Evolutionary conservation across 2,797 vertebrate genomes (phyloP), one percentile per base, ranked within the genome.

Genomic region (Anas bernieri): DNA sequence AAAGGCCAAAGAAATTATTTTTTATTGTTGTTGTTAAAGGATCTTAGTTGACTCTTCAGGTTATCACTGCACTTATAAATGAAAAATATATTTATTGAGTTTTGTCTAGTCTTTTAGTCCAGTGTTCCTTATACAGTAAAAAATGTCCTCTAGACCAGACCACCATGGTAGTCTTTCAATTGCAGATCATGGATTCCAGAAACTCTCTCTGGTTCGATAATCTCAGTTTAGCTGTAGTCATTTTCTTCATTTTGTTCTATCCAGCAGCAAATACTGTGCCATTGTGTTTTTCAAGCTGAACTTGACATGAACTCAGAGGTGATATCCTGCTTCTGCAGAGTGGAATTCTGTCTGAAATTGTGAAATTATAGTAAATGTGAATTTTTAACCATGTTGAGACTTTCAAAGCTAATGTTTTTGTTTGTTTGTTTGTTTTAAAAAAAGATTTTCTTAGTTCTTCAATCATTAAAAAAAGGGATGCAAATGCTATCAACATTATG

Each of bases 41-140:
- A 85, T 95, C 75, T 92, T 63, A 66, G 62, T 41, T 93, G 93
- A 74, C 81, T 81, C 66, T 87, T 87, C 77, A 86, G 77, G 88
- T 96, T 94, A 96, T 91, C 88, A 46, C 52, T 5, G 23, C 5
- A 18, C 31, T 94, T 46, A 83, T 84, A 93, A 96, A 91, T 52
- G 82, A 96, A 92, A 94, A 86, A 92, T 94, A 81, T 25, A 90
- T 68, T 96, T 96, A 87, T 73, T 94, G 96, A 77, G 30, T 94
- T 93, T 78, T 86, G 67, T 86, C 83, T 93, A 22, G 86, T 87
- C 66, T 88, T 76, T 67, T 83, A 91, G 56, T 23, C 43, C 63
- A 25, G 56, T 87, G 72, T 30, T 90, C 87, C 87, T 95, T 95
- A 83, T 62, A 81, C 46, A 93, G 72, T 64, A 90, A 95, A 91